Percentiles rank a stretch among this genome's conserved stretches.
Evolutionary conservation across 2,888 invertebrate species (phyloP).

Genomic region (Troilus luridus): DNA sequence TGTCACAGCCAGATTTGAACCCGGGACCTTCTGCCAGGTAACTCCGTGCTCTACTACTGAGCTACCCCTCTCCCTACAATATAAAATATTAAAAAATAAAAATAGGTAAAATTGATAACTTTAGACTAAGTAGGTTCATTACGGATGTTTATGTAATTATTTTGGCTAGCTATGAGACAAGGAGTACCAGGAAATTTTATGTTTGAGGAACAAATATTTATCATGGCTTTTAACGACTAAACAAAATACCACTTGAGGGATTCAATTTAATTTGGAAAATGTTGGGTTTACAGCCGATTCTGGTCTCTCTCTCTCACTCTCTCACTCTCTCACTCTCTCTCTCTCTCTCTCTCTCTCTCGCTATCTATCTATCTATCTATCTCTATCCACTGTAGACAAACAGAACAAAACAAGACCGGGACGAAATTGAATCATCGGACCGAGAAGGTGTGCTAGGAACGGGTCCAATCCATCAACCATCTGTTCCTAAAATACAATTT

Average conservation of each 20-base stretch:
- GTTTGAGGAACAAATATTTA: background rate
- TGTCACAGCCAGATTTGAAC: too few relatives aligned
- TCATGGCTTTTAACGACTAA: background rate
- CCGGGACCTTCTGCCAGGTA: too few relatives aligned
- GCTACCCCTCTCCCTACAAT: too few relatives aligned
- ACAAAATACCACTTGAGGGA: background rate
- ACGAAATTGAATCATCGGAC: background rate
- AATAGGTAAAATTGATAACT: too few relatives aligned
- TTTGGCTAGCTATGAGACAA: background rate
- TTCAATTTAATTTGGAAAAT: background rate
- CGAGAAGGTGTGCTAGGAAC: background rate
- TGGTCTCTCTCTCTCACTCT: background rate
- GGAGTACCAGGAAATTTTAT: background rate
- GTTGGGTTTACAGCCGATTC: background rate
- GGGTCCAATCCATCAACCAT: background rate
- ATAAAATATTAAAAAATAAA: too few relatives aligned
- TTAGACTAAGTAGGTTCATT: too few relatives aligned
- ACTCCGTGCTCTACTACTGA: too few relatives aligned
- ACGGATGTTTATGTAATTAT: too few relatives aligned
- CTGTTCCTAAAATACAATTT: background rate
- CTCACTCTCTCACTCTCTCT: background rate
- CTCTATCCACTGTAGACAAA: background rate
- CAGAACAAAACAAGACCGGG: background rate
- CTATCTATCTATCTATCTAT: background rate
- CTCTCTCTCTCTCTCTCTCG: background rate